Evolutionary conservation across 1,140 invertebrate species (phyloP), one percentile per base, ranked within the genome.

Genomic region (Ylistrum balloti): DNA sequence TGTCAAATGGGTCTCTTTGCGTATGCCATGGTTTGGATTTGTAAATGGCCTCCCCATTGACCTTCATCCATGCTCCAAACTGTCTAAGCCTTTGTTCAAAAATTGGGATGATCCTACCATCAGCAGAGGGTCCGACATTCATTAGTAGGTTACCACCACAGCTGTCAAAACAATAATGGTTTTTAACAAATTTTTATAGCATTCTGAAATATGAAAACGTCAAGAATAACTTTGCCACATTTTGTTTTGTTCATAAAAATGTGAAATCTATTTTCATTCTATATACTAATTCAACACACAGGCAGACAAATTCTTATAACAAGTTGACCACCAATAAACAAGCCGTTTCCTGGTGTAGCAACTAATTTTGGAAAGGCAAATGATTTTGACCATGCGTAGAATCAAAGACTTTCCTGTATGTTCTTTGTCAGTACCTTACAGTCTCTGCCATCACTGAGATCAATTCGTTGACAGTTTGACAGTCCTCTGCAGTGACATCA

Each of bases 31-130:
- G 98, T 35, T 96, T 97, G 0, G 97, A 97, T 33, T 96, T 96
- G 94, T 98, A 99, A 94, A 99, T 98, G 0, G 98, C 98, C 95
- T 99, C 98, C 1, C 98, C 98, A 95, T 99, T 99, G 0, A 98
- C 95, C 15, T 96, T 93, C 11, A 99, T 95, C 98, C 98, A 99
- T 22, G 95, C 91, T 85, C 97, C 97, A 33, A 97, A 85, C 92
- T 97, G 95, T 7, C 97, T 95, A 0, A 99, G 96, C 90, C 98
- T 97, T 94, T 99, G 98, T 97, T 99, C 97, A 95, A 98, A 99
- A 94, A 99, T 98, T 22, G 98, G 98, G 11, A 97, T 94, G 88
- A 99, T 99, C 10, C 97, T 97, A 0, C 99, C 99, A 93, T 98
- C 98, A 94, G 98, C 98, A 0, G 98, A 98, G 15, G 98, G 98